These are phyloP conservation scores for Aelia acuminata DNA, from an alignment of 2,888 invertebrate genomes.

Conservation along the genomic window DNA sequence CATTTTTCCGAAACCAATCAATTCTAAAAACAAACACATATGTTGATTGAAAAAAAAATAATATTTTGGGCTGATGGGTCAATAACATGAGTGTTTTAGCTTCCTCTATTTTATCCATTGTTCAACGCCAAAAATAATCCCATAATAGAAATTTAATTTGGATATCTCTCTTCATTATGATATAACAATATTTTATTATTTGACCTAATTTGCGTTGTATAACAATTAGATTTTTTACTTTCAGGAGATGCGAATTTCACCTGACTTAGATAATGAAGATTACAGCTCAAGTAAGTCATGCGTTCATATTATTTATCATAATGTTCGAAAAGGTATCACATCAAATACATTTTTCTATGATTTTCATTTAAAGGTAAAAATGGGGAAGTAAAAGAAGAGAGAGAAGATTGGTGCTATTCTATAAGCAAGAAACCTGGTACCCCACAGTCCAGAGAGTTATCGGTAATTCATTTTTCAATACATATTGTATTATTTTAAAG, in stretches of 20 bases:
- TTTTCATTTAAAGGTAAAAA: constrained; percentile 15
- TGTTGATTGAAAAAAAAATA: too few relatives aligned
- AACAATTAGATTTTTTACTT: neutral
- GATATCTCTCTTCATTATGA: neutral
- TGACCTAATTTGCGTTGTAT: neutral
- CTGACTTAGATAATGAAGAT: constrained; percentile 62
- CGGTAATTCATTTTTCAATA: neutral
- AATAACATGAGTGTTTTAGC: too few relatives aligned
- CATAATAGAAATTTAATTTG: neutral
- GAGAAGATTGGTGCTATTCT: constrained; percentile 53
- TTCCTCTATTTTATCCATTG: neutral
- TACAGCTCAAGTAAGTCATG: neutral
- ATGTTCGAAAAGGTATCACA: neutral
- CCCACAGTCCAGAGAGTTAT: constrained; percentile 40
- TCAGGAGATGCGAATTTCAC: constrained; percentile 63
- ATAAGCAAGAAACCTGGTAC: constrained; percentile 45
- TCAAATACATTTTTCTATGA: neutral
- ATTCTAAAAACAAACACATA: too few relatives aligned
- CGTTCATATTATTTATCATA: neutral
- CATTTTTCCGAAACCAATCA: too few relatives aligned
- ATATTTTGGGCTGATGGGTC: too few relatives aligned
- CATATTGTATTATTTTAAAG: too few relatives aligned
- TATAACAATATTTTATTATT: neutral
- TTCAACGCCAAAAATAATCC: neutral
- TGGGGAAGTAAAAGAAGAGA: constrained; percentile 54